phyloP scores from a whole-genome alignment of 2,888 invertebrate species.

The Tachina lurida region DNA sequence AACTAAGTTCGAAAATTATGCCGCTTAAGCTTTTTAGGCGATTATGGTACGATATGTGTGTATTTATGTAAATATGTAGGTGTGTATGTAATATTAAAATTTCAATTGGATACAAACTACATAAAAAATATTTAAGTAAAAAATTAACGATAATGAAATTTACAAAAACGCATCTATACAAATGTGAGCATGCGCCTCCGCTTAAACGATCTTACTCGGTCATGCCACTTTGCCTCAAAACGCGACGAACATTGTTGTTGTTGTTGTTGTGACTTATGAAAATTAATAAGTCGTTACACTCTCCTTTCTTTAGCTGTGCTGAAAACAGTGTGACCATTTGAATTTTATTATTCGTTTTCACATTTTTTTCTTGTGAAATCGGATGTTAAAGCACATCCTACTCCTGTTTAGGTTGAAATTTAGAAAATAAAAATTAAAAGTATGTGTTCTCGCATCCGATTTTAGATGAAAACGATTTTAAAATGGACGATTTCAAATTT shows the following conservation, averaged over 20 bases:
- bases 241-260: conserved; percentile 20
- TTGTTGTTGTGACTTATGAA: conserved; percentile 2
- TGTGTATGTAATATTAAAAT: not conserved
- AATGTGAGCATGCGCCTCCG: conserved; percentile 44
- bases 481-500: no score
- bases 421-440: no score
- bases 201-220: conserved; percentile 29
- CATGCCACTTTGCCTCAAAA: conserved; percentile 28
- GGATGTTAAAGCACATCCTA: no score
- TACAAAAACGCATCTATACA: not conserved
- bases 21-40: no score
- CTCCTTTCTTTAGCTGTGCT: conserved; percentile 32
- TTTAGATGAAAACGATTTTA: no score
- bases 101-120: not conserved
- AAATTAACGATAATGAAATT: not conserved
- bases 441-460: no score
- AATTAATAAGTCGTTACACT: conserved; percentile 64
- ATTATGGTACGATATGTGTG: no score
- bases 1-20: no score
- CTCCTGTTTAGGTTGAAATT: no score
- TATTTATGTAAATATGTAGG: no score
- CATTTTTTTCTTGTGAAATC: no score
- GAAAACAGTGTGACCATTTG: conserved; percentile 3
- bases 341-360: no score
- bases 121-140: not conserved